Evolutionary conservation across 2,888 invertebrate genomes (phyloP).

Genomic region (Amphipoea lucens): DNA sequence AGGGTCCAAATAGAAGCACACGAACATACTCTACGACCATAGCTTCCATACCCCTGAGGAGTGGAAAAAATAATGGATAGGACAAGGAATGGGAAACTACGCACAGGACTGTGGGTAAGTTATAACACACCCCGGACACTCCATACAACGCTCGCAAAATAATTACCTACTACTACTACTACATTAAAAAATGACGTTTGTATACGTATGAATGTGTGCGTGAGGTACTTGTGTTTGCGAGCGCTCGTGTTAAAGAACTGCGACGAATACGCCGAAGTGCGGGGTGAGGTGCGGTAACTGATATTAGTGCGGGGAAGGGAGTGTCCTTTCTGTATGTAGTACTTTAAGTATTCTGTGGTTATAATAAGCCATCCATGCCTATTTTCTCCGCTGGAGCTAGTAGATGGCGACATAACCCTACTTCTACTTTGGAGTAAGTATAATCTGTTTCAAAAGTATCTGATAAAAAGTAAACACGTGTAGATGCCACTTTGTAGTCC

Average conservation of each 20-base stretch:
- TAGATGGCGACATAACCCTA: conserved; percentile 12
- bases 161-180: no score
- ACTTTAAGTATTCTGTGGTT: no score
- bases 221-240: no score
- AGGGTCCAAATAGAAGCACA: conserved; percentile 92
- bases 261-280: no score
- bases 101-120: background rate
- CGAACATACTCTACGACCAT: conserved; percentile 94
- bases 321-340: no score
- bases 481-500: background rate
- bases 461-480: background rate
- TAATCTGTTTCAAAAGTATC: background rate
- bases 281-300: no score
- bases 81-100: conserved; percentile 17
- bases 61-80: conserved; percentile 49
- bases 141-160: no score
- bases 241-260: no score
- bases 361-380: conserved; percentile 1
- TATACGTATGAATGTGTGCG: no score
- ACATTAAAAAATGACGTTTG: no score
- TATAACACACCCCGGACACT: no score
- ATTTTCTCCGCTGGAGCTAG: conserved; percentile 30
- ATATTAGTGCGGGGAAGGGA: no score
- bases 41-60: conserved; percentile 95
- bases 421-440: background rate